Base-by-base conservation (phyloP, 1,140 invertebrate species). In the Zaprionus inermis region DNA sequence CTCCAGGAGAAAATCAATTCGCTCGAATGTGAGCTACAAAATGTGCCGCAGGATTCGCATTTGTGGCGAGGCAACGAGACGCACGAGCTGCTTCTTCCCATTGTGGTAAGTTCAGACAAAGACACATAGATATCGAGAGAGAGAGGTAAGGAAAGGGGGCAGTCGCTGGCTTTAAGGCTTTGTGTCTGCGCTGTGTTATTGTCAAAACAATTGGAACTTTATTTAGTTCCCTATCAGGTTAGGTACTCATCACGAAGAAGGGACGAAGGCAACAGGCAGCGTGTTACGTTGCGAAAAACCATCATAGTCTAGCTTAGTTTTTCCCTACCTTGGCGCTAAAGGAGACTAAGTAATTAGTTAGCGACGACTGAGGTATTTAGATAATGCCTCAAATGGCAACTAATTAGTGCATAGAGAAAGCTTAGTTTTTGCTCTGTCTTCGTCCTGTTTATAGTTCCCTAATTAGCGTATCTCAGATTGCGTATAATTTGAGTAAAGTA, bases 61-160 rank as follows among this genome's bases (percentile, higher is more conserved):
- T 90, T 95, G 63, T 95, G 95, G 94, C 93, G 94, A 30, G 94
- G 94, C 76, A 95, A 95, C 77, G 94, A 95, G 82, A 95, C 95
- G 12, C 94, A 95, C 72, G 94, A 95, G 78, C 93, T 95, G 66
- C 93, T 94, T 76, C 92, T 95, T 38, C 95, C 95, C 18, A 93
- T 94, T 81, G 94, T 93, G 93, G 95, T 95, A 92, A 94, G 94
- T 93, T 22, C 54, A 28, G 41, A 9, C 16, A 36, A 11, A 34
- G 32, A 24, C 12, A 49, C 0, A 5, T 3, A 18, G 18, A 49
- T 3, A 10, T 2, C 5, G 44, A 9, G 44, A 11, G 18, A 20
- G 44, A 46, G 16, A 4, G 44, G 5, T 6, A 6, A n/a, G 6
- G 38, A n/a, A 3, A 49, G 20, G 44, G 11, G 11, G 20, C 20